Evolutionary conservation across 2,888 invertebrate species (phyloP).

Genomic region (Nezara viridula): DNA sequence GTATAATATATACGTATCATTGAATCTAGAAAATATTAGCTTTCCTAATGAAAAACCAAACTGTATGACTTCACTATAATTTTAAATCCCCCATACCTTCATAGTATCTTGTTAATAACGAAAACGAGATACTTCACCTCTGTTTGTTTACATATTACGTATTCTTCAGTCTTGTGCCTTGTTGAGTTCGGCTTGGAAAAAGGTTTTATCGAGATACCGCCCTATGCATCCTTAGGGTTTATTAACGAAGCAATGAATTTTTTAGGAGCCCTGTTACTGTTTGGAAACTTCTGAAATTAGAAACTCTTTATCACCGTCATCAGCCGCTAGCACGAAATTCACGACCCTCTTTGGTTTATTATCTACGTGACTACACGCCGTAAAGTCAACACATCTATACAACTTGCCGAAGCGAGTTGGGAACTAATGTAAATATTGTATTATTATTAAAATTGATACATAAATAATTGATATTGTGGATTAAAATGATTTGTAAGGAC

Average conservation of each 20-base stretch:
- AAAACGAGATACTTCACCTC: too few species aligned
- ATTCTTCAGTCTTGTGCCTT: background rate
- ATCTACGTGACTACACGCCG: constrained; percentile 11
- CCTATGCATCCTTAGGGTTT: constrained; percentile 15
- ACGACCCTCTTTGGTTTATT: constrained; percentile 24
- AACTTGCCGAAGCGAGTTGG: background rate
- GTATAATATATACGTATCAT: too few species aligned
- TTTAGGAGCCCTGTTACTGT: background rate
- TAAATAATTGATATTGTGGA: background rate
- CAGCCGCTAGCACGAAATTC: constrained; percentile 7
- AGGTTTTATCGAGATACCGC: background rate
- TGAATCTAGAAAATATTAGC: too few species aligned
- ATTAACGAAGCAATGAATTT: constrained; percentile 31
- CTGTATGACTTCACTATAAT: too few species aligned
- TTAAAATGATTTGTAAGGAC: too few species aligned
- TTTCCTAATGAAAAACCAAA: too few species aligned
- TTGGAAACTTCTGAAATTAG: constrained; percentile 8
- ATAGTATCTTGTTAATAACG: too few species aligned
- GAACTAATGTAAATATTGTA: background rate
- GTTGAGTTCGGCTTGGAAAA: background rate
- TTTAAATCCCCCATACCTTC: too few species aligned
- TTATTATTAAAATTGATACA: background rate
- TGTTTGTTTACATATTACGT: too few species aligned
- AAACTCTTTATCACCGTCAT: constrained; percentile 19
- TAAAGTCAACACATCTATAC: background rate